Percentiles rank a stretch among this genome's conserved stretches.
These are phyloP conservation scores for Scolopax rusticola DNA, from an alignment of 2,797 vertebrate genomes.

Conservation along the genomic window DNA sequence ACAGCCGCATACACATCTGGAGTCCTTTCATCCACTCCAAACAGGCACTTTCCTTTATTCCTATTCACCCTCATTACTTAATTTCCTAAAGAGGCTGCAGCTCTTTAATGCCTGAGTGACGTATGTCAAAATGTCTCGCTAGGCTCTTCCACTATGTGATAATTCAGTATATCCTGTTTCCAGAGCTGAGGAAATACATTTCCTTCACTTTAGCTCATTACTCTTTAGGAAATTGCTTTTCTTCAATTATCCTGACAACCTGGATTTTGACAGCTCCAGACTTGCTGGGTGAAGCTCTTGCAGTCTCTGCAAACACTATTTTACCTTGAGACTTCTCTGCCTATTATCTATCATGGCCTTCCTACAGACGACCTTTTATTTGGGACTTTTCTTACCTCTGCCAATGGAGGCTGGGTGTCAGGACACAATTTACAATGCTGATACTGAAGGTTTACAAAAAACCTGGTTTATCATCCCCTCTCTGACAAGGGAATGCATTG, in stretches of 20 bases:
- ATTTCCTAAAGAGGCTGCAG: constrained; percentile 28
- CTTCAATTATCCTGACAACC: constrained; percentile 68
- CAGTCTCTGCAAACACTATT: background rate
- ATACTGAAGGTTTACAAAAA: background rate
- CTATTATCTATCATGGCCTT: background rate
- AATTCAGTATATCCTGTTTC: constrained; percentile 65
- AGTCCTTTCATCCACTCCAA: constrained; percentile 16
- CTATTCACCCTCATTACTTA: constrained; percentile 50
- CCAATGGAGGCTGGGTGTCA: background rate
- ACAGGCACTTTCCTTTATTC: constrained; percentile 20
- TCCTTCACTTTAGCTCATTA: constrained; percentile 67
- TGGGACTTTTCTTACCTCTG: background rate
- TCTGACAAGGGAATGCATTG: accelerated
- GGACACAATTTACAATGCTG: background rate
- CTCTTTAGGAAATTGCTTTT: constrained; percentile 66
- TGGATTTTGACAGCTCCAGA: constrained; percentile 40
- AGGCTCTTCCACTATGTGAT: constrained; percentile 51
- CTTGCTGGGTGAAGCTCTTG: constrained; percentile 1
- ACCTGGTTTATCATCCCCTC: background rate
- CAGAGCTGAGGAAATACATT: constrained; percentile 49
- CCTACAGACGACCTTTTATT: background rate
- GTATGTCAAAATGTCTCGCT: constrained; percentile 25
- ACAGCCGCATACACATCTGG: background rate
- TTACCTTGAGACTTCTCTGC: background rate
- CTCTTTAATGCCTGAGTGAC: background rate